Evolutionary conservation across 35 echinoderm and acorn worm species (phyloP).

Genomic region (Diadema setosum): DNA sequence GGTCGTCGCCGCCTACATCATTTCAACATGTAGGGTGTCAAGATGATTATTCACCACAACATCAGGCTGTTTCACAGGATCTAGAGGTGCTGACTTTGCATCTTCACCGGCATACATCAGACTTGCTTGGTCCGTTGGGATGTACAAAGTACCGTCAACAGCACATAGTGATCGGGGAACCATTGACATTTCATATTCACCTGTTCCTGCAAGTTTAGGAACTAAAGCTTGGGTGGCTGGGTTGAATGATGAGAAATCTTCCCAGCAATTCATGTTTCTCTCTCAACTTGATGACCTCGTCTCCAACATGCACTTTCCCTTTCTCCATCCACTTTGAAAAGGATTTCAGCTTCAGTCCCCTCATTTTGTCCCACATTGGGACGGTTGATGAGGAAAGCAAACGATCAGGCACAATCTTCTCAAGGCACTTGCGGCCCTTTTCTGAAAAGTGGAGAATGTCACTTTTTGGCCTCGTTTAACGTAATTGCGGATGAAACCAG

Average conservation of each 20-base stretch:
- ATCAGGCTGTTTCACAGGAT: too few species aligned
- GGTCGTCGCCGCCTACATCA: too few species aligned
- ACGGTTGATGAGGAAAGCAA: not conserved
- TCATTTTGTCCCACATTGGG: not conserved
- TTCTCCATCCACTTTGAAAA: constrained; percentile 38
- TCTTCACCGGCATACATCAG: too few species aligned
- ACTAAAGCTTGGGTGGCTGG: not conserved
- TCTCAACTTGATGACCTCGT: constrained; percentile 28
- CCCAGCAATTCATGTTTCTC: constrained; percentile 23
- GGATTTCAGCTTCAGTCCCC: not conserved
- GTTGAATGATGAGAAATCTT: not conserved
- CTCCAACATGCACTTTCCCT: constrained; percentile 27
- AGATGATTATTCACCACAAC: too few species aligned
- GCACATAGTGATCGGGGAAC: constrained; percentile 23
- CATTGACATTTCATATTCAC: constrained; percentile 37
- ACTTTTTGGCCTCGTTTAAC: not conserved
- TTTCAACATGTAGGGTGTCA: too few species aligned
- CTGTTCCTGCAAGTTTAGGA: constrained; percentile 15
- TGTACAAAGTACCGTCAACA: constrained; percentile 26
- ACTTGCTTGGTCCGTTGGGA: constrained; percentile 34
- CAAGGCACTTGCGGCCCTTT: not conserved
- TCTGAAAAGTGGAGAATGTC: constrained; percentile 5
- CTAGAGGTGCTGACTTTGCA: too few species aligned
- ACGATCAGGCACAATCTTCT: not conserved
- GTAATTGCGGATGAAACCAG: not conserved